Evolutionary conservation across 2,888 invertebrate genomes (phyloP), one percentile per base, ranked within the genome.

Genomic region (Netelia inedita): DNA sequence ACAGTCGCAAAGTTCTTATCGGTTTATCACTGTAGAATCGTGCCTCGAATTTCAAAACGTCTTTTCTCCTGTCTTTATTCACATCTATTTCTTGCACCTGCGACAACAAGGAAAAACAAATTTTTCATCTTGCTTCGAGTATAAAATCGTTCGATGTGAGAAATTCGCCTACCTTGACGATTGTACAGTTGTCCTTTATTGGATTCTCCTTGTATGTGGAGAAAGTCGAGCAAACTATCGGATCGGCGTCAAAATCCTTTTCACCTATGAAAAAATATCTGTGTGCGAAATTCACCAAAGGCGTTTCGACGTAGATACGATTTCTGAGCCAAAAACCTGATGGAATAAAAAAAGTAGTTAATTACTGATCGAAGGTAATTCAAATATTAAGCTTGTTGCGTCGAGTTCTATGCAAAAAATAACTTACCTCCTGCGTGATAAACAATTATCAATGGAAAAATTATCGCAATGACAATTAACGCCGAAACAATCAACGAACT

Each of bases 221-320:
- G 80, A 92, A 93, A 61, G 92, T 91, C 6, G 93, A 91, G 87
- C 93, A 93, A 61, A 92, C 85, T 46, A 92, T 87, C 21, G 93
- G 93, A 23, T 88, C 78, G 5, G 83, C 78, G 3, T 88, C 82
- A 71, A 88, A 83, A 43, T 89, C 89, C 75, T 89, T 90, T 72
- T 93, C 92, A 21, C 89, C 91, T 35, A 92, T 72, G 50, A 93
- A 79, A 41, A 93, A 80, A 85, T 93, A 93, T 87, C 92, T 92
- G 65, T 93, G 91, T 53, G 89, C 90, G 50, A 93, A 93, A 76
- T 87, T 89, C 16, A 92, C 87, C 79, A 89, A 83, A 21, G 93
- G 92, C 35, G 84, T 89, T 86, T 93, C 93, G 75, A 91, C 86
- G 59, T 91, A 91, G 50, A 91, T 87, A 68, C 91, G 89, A 89